Evolutionary conservation across 2,797 vertebrate genomes (phyloP), one percentile per base, ranked within the genome.

Genomic region (Eospalax fontanierii): DNA sequence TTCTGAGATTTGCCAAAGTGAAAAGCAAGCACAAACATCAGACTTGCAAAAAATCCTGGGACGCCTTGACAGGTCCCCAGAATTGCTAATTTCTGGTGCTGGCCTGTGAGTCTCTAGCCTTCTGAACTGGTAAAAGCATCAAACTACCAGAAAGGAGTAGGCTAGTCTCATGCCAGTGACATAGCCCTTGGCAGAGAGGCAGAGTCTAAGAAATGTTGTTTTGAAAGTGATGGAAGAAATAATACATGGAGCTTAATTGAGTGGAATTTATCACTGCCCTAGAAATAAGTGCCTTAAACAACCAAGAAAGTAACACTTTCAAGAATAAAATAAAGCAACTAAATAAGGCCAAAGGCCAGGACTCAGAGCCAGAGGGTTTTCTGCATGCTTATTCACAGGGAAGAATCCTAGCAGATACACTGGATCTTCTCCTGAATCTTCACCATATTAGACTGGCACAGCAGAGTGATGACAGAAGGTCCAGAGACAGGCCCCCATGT

Each of bases 211-310:
- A 95, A 95, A 82, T 21, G 68, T 35, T 90, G 9, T 57, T 95
- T 95, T 90, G 74, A 95, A 95, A 94, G 93, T 87, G 89, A 65
- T 88, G 1, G 84, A 94, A 73, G 93, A 97, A 97, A 97, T 89
- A 82, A 90, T 78, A 54, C 43, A 93, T 50, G 50, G 82, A 70
- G 43, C 63, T 95, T 92, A 80, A 85, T 24, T 88, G 94, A 61
- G 43, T 70, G 38, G 65, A 93, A 96, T 96, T 93, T 92, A 91
- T 95, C 90, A 91, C 78, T 95, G 94, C 78, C 92, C 94, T 95
- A 95, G 54, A 96, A 91, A 93, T 90, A 85, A 74, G 57, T 75
- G 76, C n/a, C 78, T 93, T 3, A 6, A 61, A 35, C 28, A 76
- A 28, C 46, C 73, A 38, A 90, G 81, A 73, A 89, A 95, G 35